Base-by-base conservation (phyloP, 2,888 invertebrate genomes). In the Norana najaformis region DNA sequence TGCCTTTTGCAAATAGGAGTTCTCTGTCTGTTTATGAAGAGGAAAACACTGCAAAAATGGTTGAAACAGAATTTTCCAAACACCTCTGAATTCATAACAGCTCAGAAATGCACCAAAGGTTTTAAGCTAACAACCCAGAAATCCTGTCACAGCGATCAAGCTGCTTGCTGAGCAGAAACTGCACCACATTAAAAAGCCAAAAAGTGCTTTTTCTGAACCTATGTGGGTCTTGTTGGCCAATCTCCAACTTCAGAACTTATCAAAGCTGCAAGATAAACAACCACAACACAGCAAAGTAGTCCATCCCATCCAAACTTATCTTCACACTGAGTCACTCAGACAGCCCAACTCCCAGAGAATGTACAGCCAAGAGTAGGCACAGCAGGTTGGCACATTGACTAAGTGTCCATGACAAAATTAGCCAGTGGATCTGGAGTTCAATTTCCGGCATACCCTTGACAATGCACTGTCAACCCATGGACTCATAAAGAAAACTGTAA, bases 221-320 rank as follows among this genome's bases (percentile, higher is more conserved):
- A 30, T n/a, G 30, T 30, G 3, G 47, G 2, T 23, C 23, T 47
- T 47, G 47, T 69, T 69, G 69, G 69, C 69, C 69, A 30, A 69
- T 69, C 47, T 69, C 69, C 69, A 69, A 69, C 30, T 13, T n/a
- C 69, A 30, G 69, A 69, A 69, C 69, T 69, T 69, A 69, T 69
- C 69, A 47, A 69, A 8, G n/a, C 69, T 13, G 6, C 30, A 11
- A 69, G 69, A 69, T 69, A 69, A 69, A 69, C 69, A 69, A 69
- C 69, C 69, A 69, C n/a, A n/a, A 69, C n/a, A n/a, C 69, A n/a
- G 69, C n/a, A 30, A 30, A 69, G 69, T 69, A 69, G 69, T n/a
- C n/a, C 69, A 69, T 69, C 69, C 69, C 69, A 30, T 69, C n/a
- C 69, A 69, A 69, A 69, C 69, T 69, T 69, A 69, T 69, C 69